Base-by-base conservation (phyloP, 2,113 vertebrate genomes). In the Stercorarius parasiticus region DNA sequence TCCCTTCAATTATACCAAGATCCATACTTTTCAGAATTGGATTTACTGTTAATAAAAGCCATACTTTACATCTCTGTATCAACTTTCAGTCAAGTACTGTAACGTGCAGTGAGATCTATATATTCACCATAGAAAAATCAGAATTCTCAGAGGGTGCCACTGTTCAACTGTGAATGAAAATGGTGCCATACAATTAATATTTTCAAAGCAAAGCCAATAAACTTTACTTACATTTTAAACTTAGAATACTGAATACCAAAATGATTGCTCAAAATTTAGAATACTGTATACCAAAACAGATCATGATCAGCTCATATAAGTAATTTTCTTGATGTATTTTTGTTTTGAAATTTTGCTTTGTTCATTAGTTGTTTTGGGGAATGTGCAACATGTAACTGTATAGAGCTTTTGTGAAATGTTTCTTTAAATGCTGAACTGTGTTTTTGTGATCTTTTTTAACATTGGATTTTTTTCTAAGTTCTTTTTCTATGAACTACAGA, bases 21-120 rank as follows among this genome's bases (percentile, higher is more conserved):
- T 18, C 11, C 10, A 80, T 27, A 49, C 4, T 36, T 87, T 14
- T 1, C 0, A 61, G 47, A 93, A 66, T 30, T 2, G 0, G 40
- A 59, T 91, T 81, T 66, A 25, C 25, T 66, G 1, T 45, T 81
- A 74, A n/a, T 47, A 40, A 81, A 90, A 59, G 4, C 9, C 5
- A 23, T 32, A 5, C 1, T 71, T 96, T 56, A 64, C 2, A 38
- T 36, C 26, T 77, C 53, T 78, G 1, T 69, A 66, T 81, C 5
- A 58, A 11, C 23, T 74, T 92, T 66, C 16, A 69, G 8, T 52
- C 26, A 86, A 50, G 11, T 69, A 69, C 22, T 55, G 5, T 43
- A 72, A 65, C 19, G 8, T 47, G 14, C 18, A 78, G 20, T 45
- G 18, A 62, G 56, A 58, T 58, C 56, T 88, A 29, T 34, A 16